Conservation (phyloP, 2,797 vertebrate genomes). For the Schizothorax lantsangensis region DNA sequence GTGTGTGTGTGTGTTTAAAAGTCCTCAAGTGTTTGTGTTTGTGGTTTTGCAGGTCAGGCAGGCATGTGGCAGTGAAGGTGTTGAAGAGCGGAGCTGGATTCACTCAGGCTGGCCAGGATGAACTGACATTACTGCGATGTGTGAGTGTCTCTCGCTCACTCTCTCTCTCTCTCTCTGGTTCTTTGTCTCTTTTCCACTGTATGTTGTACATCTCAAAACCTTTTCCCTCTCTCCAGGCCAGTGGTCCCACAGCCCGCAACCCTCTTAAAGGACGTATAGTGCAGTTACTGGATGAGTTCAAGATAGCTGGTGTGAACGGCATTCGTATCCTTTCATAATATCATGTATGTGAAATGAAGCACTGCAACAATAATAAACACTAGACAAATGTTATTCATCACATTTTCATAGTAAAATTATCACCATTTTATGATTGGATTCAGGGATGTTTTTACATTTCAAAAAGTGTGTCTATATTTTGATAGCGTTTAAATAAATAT, state of each 20-base stretch:
- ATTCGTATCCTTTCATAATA: conserved; percentile 82
- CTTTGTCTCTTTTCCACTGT: conserved; percentile 3
- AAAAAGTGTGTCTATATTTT: too few relatives aligned
- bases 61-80: conserved; percentile 84
- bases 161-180: conserved; percentile 14
- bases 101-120: conserved; percentile 82
- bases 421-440: background rate
- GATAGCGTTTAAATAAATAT: too few relatives aligned
- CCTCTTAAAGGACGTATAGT: conserved; percentile 75
- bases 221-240: conserved; percentile 72
- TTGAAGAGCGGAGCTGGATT: conserved; percentile 82
- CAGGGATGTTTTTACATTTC: too few relatives aligned
- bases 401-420: background rate
- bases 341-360: background rate
- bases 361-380: background rate
- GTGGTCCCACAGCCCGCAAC: conserved; percentile 74
- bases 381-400: background rate
- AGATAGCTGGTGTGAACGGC: conserved; percentile 83
- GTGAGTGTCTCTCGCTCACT: conserved; percentile 68
- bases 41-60: conserved; percentile 68
- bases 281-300: conserved; percentile 85
- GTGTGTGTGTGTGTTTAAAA: background rate
- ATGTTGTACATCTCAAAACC: conserved; percentile 14
- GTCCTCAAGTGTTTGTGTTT: conserved; percentile 52
- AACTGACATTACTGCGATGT: conserved; percentile 81